Conservation (phyloP, 1,140 invertebrate genomes). For the Pseudobourletiella spinata region DNA sequence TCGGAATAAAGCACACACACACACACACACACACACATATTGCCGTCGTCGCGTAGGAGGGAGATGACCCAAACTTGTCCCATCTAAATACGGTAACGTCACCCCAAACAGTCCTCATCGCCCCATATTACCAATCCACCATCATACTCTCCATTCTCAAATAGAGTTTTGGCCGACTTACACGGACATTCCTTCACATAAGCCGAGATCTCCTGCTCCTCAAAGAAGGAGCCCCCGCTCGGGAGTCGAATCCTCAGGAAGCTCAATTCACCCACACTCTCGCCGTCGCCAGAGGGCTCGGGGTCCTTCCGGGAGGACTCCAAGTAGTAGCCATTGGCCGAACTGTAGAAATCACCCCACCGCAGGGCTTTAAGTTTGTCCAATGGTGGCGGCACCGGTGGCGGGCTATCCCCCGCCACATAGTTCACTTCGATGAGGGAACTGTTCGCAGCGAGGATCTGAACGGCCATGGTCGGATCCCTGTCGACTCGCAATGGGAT, state of each 20-base stretch:
- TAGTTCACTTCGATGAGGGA: not conserved
- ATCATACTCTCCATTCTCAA: not conserved
- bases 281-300: not conserved
- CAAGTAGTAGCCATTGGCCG: not conserved
- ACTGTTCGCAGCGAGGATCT: not conserved
- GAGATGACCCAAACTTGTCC: too few relatives aligned
- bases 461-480: too few relatives aligned
- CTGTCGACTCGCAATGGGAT: too few relatives aligned
- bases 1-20: too few relatives aligned
- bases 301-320: not conserved
- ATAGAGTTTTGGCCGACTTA: too few relatives aligned
- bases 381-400: not conserved
- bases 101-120: too few relatives aligned
- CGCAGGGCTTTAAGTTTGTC: not conserved
- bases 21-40: too few relatives aligned
- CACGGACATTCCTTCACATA: slow-evolving; percentile 22
- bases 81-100: too few relatives aligned
- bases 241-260: not conserved
- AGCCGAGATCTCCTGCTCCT: slow-evolving; percentile 24
- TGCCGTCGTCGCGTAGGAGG: too few relatives aligned
- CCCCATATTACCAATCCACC: too few relatives aligned
- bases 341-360: not conserved
- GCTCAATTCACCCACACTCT: not conserved
- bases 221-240: not conserved
- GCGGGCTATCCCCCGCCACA: not conserved